Percentiles rank a stretch among this genome's conserved stretches.
Evolutionary conservation across 2,888 invertebrate species (phyloP).

Genomic region (Adineta ricciae): DNA sequence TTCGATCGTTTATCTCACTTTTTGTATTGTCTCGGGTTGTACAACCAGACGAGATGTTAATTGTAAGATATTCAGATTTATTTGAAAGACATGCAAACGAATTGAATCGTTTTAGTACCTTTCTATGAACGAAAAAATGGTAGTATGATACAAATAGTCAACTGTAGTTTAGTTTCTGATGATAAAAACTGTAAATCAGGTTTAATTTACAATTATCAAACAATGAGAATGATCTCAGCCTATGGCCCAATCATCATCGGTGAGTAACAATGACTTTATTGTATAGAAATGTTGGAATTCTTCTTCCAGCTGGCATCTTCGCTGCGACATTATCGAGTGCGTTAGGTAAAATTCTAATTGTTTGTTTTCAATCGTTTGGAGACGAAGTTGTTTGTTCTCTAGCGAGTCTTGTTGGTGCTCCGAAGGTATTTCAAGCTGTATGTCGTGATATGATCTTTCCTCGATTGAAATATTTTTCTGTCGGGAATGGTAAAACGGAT

Average conservation of each 20-base stretch:
- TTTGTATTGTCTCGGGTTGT: slow-evolving; percentile 69
- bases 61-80: slow-evolving; percentile 38
- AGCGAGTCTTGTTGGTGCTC: slow-evolving; percentile 85
- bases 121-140: not conserved
- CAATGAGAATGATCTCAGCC: slow-evolving; percentile 51
- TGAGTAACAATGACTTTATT: not conserved
- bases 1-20: slow-evolving; percentile 71
- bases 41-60: slow-evolving; percentile 60
- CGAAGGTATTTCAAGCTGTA: slow-evolving; percentile 60
- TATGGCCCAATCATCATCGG: slow-evolving; percentile 61
- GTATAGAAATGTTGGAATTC: not conserved
- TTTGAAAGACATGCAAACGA: not conserved
- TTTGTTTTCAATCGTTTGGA: not conserved
- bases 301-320: slow-evolving; percentile 69
- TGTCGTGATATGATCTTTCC: slow-evolving; percentile 90
- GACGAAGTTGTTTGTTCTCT: slow-evolving; percentile 51
- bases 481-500: slow-evolving; percentile 54
- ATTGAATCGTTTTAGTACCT: not conserved
- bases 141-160: not conserved
- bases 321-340: slow-evolving; percentile 93
- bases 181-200: slow-evolving; percentile 23
- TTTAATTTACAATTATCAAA: slow-evolving; percentile 35
- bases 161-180: not conserved
- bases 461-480: slow-evolving; percentile 73
- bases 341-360: slow-evolving; percentile 36